These are phyloP conservation scores for Blastobasis lacticolella DNA, from an alignment of 2,888 invertebrate genomes.

Conservation along the genomic window DNA sequence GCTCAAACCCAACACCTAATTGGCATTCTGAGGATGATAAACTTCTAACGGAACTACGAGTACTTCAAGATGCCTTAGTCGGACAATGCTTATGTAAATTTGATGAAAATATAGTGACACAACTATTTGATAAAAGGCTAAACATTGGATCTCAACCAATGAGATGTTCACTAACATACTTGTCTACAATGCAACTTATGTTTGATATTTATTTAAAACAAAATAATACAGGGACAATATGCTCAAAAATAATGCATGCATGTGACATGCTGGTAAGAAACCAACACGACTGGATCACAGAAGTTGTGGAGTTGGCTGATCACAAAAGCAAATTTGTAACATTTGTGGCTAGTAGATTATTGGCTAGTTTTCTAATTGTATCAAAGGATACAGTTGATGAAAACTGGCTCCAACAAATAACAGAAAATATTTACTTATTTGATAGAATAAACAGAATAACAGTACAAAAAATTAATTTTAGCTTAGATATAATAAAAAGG, in stretches of 20 bases:
- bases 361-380: slow-evolving; percentile 88
- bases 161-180: slow-evolving; percentile 79
- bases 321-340: slow-evolving; percentile 86
- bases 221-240: slow-evolving; percentile 86
- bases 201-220: slow-evolving; percentile 91
- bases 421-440: slow-evolving; percentile 80
- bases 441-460: slow-evolving; percentile 78
- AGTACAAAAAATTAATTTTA: slow-evolving; percentile 86
- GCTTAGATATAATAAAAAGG: slow-evolving; percentile 87
- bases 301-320: slow-evolving; percentile 85
- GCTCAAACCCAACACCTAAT: slow-evolving; percentile 43
- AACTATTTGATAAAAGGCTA: slow-evolving; percentile 79
- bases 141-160: slow-evolving; percentile 66
- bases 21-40: slow-evolving; percentile 58
- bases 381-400: slow-evolving; percentile 87
- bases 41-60: slow-evolving; percentile 67
- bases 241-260: slow-evolving; percentile 84
- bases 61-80: slow-evolving; percentile 79
- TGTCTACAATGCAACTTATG: slow-evolving; percentile 87
- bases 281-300: slow-evolving; percentile 88
- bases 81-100: slow-evolving; percentile 87
- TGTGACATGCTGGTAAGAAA: slow-evolving; percentile 87
- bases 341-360: slow-evolving; percentile 84
- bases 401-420: slow-evolving; percentile 85
- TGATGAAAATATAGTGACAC: slow-evolving; percentile 79